These are phyloP conservation scores for Meles meles DNA, from an alignment of 2,113 vertebrate genomes.

Conservation along the genomic window DNA sequence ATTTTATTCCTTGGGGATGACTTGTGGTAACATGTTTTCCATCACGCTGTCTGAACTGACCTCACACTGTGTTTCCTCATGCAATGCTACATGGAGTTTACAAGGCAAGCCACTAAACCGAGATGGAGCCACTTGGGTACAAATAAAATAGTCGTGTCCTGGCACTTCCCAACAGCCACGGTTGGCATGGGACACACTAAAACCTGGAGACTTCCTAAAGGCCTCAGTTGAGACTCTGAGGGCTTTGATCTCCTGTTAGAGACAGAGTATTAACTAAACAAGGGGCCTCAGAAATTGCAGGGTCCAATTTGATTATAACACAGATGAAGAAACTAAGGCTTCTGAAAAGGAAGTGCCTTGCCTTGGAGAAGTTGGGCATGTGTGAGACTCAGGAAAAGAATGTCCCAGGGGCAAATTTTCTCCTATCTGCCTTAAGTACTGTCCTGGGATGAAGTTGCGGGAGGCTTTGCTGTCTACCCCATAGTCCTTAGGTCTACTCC, in stretches of 20 bases:
- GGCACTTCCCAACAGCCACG: neutral
- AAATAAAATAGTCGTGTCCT: neutral
- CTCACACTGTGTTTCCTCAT: neutral
- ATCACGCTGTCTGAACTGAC: neutral
- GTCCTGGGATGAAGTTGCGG: neutral
- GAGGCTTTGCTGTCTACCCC: neutral
- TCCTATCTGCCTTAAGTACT: neutral
- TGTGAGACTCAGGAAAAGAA: neutral
- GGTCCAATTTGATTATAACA: neutral
- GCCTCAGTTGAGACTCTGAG: neutral
- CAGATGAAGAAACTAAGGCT: neutral
- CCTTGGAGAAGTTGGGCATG: neutral
- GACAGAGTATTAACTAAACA: neutral
- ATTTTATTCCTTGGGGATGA: constrained; percentile 3
- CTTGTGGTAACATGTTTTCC: neutral
- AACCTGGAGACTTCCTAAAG: neutral
- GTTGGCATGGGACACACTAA: neutral
- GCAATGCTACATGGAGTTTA: neutral
- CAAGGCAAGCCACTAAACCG: neutral
- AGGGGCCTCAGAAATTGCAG: neutral
- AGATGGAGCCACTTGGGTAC: neutral
- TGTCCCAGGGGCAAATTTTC: neutral
- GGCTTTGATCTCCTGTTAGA: neutral
- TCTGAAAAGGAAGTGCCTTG: neutral
- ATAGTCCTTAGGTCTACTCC: neutral